phyloP scores from a whole-genome alignment of 2,888 invertebrate species.

The Lasiommata megera region DNA sequence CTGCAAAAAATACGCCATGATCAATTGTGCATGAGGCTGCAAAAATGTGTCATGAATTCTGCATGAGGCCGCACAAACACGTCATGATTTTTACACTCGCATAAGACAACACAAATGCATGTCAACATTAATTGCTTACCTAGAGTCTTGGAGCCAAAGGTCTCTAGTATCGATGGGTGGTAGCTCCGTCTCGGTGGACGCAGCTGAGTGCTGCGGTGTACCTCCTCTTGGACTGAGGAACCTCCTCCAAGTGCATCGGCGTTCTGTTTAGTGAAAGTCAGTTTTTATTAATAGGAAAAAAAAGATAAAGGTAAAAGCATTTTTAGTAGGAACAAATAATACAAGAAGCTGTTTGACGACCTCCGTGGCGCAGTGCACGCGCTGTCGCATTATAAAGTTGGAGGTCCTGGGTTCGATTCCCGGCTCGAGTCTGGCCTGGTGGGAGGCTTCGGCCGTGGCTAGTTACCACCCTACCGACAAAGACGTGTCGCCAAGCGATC shows the following conservation, averaged over 20 bases:
- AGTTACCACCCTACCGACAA: too few species aligned
- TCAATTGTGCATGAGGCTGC: not conserved
- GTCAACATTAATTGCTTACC: constrained; percentile 52
- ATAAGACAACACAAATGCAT: not conserved
- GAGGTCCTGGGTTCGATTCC: too few species aligned
- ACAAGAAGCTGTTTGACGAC: too few species aligned
- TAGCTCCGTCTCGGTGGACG: constrained; percentile 92
- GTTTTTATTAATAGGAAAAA: too few species aligned
- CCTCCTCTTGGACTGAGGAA: constrained; percentile 79
- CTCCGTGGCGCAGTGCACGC: too few species aligned
- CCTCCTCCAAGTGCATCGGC: constrained; percentile 90
- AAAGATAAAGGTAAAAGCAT: too few species aligned
- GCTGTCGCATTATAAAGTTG: too few species aligned
- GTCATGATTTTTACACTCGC: not conserved
- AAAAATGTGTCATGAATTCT: not conserved
- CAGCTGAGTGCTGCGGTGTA: constrained; percentile 87
- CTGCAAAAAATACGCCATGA: not conserved
- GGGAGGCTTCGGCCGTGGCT: too few species aligned
- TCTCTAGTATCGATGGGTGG: constrained; percentile 92
- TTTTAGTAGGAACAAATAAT: too few species aligned
- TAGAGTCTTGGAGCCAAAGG: constrained; percentile 88
- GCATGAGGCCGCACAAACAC: not conserved
- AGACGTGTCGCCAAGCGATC: too few species aligned
- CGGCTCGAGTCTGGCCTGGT: too few species aligned
- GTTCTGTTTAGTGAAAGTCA: constrained; percentile 67